A percentile compares a stretch with the other conserved stretches of the same genome.
phyloP scores from a whole-genome alignment of 30 jellyfish, hydroid and myxozoan genomes.

The Cassiopea andromeda region DNA sequence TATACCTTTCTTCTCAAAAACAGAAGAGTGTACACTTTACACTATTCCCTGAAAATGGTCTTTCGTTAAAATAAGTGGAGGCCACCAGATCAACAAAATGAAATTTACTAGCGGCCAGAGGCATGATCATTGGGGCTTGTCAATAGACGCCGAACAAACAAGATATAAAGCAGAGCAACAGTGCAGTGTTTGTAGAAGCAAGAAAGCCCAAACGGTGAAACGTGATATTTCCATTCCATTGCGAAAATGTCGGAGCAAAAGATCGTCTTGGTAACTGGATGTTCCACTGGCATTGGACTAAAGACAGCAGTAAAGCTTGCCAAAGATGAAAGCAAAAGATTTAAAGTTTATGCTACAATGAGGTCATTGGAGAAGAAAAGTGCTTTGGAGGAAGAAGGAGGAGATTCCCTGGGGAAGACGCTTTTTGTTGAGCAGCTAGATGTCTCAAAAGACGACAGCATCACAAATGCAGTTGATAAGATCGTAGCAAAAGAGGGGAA shows the following conservation, averaged over 20 bases:
- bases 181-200: too few species aligned
- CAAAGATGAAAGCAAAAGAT: constrained; percentile 47
- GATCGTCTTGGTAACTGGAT: constrained; percentile 66
- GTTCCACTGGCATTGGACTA: constrained; percentile 70
- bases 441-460: constrained; percentile 44
- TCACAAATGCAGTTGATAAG: constrained; percentile 21
- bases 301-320: constrained; percentile 59
- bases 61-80: too few species aligned
- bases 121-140: too few species aligned
- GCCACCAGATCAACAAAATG: too few species aligned
- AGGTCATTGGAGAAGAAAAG: constrained; percentile 57
- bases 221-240: neutral
- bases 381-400: constrained; percentile 48
- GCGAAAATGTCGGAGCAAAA: constrained; percentile 11
- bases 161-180: too few species aligned
- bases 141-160: too few species aligned
- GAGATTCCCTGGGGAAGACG: constrained; percentile 42
- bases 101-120: too few species aligned
- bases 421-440: constrained; percentile 48
- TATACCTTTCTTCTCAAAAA: too few species aligned
- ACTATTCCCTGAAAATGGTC: too few species aligned
- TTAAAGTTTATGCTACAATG: constrained; percentile 73
- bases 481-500: constrained; percentile 47
- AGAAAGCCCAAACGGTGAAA: too few species aligned
- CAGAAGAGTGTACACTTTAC: too few species aligned